These are phyloP conservation scores for Rhodophaea formosa DNA, from an alignment of 2,888 invertebrate species.

Conservation along the genomic window DNA sequence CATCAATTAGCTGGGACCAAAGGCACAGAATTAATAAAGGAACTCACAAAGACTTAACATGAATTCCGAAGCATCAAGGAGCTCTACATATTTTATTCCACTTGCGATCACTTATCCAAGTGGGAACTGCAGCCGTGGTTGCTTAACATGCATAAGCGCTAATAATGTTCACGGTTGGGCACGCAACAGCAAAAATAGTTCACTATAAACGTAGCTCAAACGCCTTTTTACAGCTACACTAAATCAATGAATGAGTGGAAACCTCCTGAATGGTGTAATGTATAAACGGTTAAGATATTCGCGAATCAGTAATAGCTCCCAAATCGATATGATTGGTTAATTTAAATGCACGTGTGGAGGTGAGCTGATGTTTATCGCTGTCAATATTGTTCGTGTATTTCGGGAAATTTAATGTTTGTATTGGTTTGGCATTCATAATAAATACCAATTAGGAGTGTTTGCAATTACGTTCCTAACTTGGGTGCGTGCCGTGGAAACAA, in stretches of 20 bases:
- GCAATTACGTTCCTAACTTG: no score
- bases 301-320: neutral
- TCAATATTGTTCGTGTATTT: neutral
- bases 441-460: neutral
- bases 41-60: no score
- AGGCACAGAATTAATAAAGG: no score
- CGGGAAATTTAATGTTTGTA: neutral
- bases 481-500: no score
- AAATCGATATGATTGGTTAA: constrained; percentile 11
- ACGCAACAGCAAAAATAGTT: neutral
- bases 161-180: no score
- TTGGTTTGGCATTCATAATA: neutral
- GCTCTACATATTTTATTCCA: no score
- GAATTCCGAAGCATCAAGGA: no score
- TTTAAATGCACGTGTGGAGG: constrained; percentile 7
- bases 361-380: constrained; percentile 14
- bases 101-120: no score
- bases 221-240: neutral
- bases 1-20: no score
- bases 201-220: neutral
- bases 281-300: neutral
- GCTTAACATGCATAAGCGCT: no score
- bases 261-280: constrained; percentile 9
- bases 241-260: constrained; percentile 18
- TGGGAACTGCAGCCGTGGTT: no score